Conservation (phyloP, 2,113 vertebrate genomes). For the Notarius quadriscutis region DNA sequence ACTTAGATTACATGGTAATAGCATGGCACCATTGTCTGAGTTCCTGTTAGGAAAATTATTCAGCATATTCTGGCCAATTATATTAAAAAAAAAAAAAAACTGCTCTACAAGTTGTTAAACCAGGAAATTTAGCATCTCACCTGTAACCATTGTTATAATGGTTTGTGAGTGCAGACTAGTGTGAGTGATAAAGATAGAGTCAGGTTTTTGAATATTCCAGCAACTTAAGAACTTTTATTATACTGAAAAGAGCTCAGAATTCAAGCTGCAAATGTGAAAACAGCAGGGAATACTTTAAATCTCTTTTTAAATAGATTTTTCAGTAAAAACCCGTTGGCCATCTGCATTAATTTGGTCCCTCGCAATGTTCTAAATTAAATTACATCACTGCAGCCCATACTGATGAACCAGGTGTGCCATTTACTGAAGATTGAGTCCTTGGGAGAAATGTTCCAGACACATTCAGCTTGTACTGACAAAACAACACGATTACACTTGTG, state of each 20-base stretch:
- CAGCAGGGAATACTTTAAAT: neutral
- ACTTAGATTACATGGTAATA: neutral
- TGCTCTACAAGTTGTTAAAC: neutral
- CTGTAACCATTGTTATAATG: neutral
- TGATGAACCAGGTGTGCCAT: conserved; percentile 23
- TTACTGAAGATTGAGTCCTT: neutral
- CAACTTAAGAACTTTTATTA: neutral
- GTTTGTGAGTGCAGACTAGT: neutral
- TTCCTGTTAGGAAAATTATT: neutral
- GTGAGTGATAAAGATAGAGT: neutral
- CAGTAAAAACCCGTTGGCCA: neutral
- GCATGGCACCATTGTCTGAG: neutral
- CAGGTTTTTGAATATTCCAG: neutral
- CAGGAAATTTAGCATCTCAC: neutral
- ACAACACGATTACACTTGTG: neutral
- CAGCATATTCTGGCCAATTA: neutral
- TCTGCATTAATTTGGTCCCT: neutral
- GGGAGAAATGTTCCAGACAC: neutral
- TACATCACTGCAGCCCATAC: neutral
- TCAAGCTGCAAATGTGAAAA: neutral
- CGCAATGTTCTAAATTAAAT: neutral
- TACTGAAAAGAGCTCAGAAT: neutral
- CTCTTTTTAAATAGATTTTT: neutral
- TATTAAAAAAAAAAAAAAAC: neutral
- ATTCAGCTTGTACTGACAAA: neutral